These are phyloP conservation scores for Peucedramus taeniatus DNA, from an alignment of 2,113 vertebrate species.

Conservation along the genomic window DNA sequence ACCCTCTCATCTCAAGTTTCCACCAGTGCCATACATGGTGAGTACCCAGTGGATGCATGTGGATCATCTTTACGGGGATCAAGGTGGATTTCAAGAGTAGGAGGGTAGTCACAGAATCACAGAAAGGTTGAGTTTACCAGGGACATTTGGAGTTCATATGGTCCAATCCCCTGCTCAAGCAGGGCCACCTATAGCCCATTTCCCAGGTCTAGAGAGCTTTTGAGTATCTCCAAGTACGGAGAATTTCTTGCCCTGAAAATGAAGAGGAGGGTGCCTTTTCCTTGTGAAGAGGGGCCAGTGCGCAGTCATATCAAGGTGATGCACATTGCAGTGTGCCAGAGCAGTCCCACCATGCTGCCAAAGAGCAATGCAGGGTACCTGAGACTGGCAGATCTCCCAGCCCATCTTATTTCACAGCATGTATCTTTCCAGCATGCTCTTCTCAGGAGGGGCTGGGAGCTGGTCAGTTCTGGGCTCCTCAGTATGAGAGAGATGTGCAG, in stretches of 20 bases:
- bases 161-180: background rate
- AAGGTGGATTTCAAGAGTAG: background rate
- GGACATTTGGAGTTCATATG: background rate
- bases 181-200: background rate
- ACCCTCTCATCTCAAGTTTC: background rate
- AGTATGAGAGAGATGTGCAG: accelerated
- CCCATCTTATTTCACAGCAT: background rate
- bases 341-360: background rate
- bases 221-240: background rate
- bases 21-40: background rate
- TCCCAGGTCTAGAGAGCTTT: background rate
- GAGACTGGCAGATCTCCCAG: background rate
- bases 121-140: background rate
- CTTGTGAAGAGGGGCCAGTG: background rate
- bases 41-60: background rate
- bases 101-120: background rate
- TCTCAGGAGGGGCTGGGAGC: background rate
- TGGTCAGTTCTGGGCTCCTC: background rate
- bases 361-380: background rate
- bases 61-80: background rate
- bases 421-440: background rate
- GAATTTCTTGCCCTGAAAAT: background rate
- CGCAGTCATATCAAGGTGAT: accelerated
- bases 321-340: accelerated
- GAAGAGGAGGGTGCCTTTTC: background rate